Percentiles rank a stretch among this genome's conserved stretches.
Evolutionary conservation across 1,140 invertebrate genomes (phyloP).

Genomic region (Pseudomyrmex dendroicus): DNA sequence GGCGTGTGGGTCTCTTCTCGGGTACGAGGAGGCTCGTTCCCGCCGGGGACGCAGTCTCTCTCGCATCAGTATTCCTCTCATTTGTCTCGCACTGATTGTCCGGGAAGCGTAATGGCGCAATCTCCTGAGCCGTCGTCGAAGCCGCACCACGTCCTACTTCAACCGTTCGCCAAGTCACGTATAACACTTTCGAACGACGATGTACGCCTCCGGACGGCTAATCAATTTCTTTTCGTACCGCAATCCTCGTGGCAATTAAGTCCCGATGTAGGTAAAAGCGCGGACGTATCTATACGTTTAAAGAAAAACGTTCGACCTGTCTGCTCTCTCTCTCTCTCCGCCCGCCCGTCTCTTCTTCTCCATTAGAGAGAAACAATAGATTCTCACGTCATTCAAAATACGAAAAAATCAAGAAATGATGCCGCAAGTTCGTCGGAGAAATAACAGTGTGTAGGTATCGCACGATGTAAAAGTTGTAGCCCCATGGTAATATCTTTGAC

Average conservation of each 20-base stretch:
- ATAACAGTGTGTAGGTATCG: too few relatives aligned
- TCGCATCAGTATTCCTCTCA: conserved; percentile 78
- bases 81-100: conserved; percentile 79
- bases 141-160: conserved; percentile 28
- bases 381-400: conserved; percentile 44
- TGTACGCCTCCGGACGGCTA: conserved; percentile 59
- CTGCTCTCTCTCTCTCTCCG: neutral
- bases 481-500: too few relatives aligned
- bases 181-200: conserved; percentile 61
- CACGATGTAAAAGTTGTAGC: too few relatives aligned
- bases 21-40: conserved; percentile 38
- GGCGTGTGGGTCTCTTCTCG: conserved; percentile 40
- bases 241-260: conserved; percentile 64
- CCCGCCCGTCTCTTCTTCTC: neutral
- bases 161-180: conserved; percentile 74
- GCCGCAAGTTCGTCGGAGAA: too few relatives aligned
- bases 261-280: conserved; percentile 46
- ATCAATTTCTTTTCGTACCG: conserved; percentile 71
- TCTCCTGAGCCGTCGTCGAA: conserved; percentile 66
- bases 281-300: conserved; percentile 1
- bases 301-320: conserved; percentile 38
- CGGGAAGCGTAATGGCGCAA: conserved; percentile 76
- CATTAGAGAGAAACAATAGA: neutral
- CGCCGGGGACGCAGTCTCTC: neutral
- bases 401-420: conserved; percentile 15